These are phyloP conservation scores for Peromyscus leucopus DNA, from an alignment of 2,113 vertebrate species.

Conservation along the genomic window DNA sequence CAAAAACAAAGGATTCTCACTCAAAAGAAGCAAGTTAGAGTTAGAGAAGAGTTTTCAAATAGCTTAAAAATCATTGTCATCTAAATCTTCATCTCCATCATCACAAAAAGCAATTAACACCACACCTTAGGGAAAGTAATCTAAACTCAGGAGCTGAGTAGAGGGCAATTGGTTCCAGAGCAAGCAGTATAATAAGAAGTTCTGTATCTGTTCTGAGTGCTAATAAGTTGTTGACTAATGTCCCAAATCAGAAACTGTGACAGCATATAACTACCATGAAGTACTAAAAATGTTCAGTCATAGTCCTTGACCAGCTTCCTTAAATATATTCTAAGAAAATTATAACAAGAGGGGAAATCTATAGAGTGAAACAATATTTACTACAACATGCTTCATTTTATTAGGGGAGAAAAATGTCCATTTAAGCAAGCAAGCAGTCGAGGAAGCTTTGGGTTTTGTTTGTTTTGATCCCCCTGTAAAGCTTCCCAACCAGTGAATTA, in stretches of 20 bases:
- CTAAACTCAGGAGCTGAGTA: background rate
- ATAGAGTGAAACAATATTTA: constrained; percentile 15
- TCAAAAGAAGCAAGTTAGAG: constrained; percentile 33
- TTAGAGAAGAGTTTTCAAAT: constrained; percentile 6
- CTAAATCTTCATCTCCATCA: background rate
- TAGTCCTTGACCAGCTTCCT: constrained; percentile 48
- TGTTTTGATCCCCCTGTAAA: background rate
- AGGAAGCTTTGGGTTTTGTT: background rate
- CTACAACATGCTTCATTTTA: constrained; percentile 15
- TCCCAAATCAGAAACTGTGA: constrained; percentile 4
- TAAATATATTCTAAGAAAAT: constrained; percentile 65
- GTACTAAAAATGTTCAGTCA: background rate
- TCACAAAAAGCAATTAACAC: background rate
- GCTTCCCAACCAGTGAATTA: background rate
- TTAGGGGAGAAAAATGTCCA: constrained; percentile 51
- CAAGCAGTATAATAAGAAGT: background rate
- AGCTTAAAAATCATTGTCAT: constrained; percentile 24
- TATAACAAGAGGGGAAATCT: constrained; percentile 25
- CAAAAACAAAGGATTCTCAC: constrained; percentile 4
- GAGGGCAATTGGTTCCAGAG: background rate
- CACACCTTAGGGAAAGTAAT: background rate
- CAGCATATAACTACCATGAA: constrained; percentile 35
- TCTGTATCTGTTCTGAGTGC: background rate
- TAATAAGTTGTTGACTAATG: background rate
- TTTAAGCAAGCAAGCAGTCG: background rate